Base-by-base conservation (phyloP, 2,888 invertebrate genomes). In the Falcaria lacertinaria region DNA sequence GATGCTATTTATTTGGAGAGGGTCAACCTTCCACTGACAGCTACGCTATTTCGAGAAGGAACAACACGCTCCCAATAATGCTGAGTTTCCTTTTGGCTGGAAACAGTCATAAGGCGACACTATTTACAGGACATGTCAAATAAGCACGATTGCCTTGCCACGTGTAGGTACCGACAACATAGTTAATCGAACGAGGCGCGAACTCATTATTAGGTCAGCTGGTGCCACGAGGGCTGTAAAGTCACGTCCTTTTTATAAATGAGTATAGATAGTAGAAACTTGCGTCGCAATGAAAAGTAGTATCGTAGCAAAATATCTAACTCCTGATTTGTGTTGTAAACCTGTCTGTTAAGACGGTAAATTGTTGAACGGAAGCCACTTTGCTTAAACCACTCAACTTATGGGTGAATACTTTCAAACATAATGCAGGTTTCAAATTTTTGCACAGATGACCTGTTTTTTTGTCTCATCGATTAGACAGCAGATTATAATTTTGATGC, bases 181-280 rank as follows among this genome's bases (percentile, higher is more conserved):
- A 22, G 35, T 41, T 50, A 40, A 43, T 47, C 42, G 55, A 60
- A 61, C 57, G 54, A 59, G 55, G 57, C 55, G 55, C 60, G 68
- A 67, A 67, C 70, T 75, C 72, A 74, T 77, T 74, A 72, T 55
- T 45, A 48, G 51, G 48, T 51, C 60, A 60, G 54, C 54, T 57
- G 63, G 54, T 62, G 60, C 58, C 65, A 64, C 51, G 57, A 56
- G 56, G 48, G 52, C 60, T 52, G 65, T 74, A 69, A 73, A 71
- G 57, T 62, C 59, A 50, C 57, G n/a, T n/a, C n/a, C n/a, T n/a
- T n/a, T n/a, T n/a, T n/a, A n/a, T n/a, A n/a, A n/a, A n/a, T n/a
- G n/a, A n/a, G n/a, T n/a, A n/a, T n/a, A n/a, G n/a, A n/a, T n/a
- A n/a, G n/a, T n/a, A n/a, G n/a, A n/a, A n/a, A n/a, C n/a, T n/a